Evolutionary conservation across 2,113 vertebrate species (phyloP).

Genomic region (Zosterops lateralis): DNA sequence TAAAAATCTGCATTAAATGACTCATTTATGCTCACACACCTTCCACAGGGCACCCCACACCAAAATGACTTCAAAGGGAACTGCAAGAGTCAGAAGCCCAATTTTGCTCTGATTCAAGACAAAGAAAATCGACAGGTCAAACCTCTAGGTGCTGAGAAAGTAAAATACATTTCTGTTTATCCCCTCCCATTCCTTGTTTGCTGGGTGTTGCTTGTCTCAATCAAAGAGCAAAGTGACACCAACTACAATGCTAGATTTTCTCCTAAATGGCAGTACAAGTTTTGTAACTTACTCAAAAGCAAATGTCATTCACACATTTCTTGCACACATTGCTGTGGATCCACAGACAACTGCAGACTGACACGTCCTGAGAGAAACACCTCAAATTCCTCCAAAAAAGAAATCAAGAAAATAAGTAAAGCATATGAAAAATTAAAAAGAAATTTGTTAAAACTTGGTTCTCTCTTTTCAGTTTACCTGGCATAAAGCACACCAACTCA

Average conservation of each 20-base stretch:
- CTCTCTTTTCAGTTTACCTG: neutral
- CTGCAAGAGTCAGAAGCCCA: neutral
- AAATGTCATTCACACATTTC: neutral
- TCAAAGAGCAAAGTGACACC: neutral
- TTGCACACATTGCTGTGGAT: neutral
- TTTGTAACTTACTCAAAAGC: neutral
- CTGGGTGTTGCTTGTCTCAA: neutral
- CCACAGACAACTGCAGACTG: neutral
- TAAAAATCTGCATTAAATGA: neutral
- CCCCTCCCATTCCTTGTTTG: neutral
- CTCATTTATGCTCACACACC: neutral
- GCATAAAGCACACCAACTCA: neutral
- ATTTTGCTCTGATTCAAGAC: neutral
- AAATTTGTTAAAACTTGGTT: neutral
- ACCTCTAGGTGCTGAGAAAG: neutral
- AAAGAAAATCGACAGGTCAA: neutral
- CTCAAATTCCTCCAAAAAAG: neutral
- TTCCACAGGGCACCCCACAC: neutral
- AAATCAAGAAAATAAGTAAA: neutral
- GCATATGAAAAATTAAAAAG: neutral
- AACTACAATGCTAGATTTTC: neutral
- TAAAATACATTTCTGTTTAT: neutral
- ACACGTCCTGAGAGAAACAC: neutral
- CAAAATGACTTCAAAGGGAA: neutral
- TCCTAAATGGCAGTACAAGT: neutral